Conservation (phyloP, 2,888 invertebrate species). For the Melanostoma scalare region DNA sequence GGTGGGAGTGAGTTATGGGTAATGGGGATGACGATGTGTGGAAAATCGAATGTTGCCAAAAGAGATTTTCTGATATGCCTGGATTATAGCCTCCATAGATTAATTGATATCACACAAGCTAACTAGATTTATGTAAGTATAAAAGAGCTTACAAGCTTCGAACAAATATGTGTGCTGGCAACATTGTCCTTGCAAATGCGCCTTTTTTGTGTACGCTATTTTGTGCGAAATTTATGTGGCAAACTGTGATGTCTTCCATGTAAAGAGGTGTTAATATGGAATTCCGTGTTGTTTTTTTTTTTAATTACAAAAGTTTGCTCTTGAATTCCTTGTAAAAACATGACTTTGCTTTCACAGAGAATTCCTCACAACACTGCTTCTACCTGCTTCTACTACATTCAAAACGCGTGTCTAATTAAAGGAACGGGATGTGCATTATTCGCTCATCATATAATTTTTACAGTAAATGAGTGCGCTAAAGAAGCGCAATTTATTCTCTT, state of each 20-base stretch:
- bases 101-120: too few relatives aligned
- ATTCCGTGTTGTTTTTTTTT: conserved; percentile 12
- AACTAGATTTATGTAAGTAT: too few relatives aligned
- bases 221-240: too few relatives aligned
- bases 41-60: too few relatives aligned
- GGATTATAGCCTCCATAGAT: too few relatives aligned
- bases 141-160: background rate
- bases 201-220: conserved; percentile 19
- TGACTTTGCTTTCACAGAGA: conserved; percentile 55
- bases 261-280: conserved; percentile 8
- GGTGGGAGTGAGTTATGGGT: background rate
- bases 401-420: conserved; percentile 36
- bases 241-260: background rate
- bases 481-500: background rate
- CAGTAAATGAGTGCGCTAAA: background rate
- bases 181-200: conserved; percentile 2
- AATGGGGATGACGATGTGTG: background rate
- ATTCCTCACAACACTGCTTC: conserved; percentile 27
- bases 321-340: conserved; percentile 30
- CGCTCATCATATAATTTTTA: background rate
- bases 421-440: conserved; percentile 4
- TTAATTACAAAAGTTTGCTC: conserved; percentile 51
- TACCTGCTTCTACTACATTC: background rate
- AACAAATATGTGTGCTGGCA: background rate
- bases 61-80: too few relatives aligned